phyloP scores from a whole-genome alignment of 2,113 vertebrate genomes.

The Lanius collurio region DNA sequence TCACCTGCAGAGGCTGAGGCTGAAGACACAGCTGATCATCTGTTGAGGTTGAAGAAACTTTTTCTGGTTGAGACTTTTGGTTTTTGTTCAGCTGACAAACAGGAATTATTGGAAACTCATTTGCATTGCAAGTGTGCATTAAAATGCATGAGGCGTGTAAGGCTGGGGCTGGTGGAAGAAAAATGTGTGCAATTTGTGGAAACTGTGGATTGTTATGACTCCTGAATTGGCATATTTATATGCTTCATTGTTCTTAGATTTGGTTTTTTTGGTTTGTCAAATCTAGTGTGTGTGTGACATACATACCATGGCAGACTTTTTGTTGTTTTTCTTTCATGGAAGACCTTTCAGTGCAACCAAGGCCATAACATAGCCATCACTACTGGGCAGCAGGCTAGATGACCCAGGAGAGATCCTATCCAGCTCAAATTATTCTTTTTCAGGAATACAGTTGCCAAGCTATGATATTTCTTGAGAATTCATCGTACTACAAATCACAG shows the following conservation, averaged over 20 bases:
- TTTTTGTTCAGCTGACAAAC: constrained; percentile 37
- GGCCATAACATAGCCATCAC: neutral
- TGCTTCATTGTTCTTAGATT: constrained; percentile 47
- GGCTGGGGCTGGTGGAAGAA: constrained; percentile 35
- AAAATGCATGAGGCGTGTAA: constrained; percentile 42
- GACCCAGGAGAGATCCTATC: neutral
- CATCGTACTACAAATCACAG: constrained; percentile 11
- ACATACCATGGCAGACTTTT: neutral
- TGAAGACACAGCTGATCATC: neutral
- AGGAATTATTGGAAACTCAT: constrained; percentile 29
- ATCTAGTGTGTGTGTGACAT: neutral
- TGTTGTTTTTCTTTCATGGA: neutral
- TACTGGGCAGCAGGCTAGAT: neutral
- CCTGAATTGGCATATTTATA: constrained; percentile 53
- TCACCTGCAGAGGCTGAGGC: neutral
- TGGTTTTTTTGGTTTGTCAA: constrained; percentile 46
- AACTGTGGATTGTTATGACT: constrained; percentile 57
- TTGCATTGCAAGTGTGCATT: constrained; percentile 58
- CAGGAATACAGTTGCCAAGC: neutral
- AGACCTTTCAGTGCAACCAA: neutral
- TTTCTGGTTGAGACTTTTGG: neutral
- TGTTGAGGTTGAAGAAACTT: constrained; percentile 1
- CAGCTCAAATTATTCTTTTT: neutral
- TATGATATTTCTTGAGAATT: constrained; percentile 19
- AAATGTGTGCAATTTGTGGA: constrained; percentile 45